Percentiles rank a stretch among this genome's conserved stretches.
These are phyloP conservation scores for Cuniculus paca DNA, from an alignment of 2,797 vertebrate genomes.

Conservation along the genomic window DNA sequence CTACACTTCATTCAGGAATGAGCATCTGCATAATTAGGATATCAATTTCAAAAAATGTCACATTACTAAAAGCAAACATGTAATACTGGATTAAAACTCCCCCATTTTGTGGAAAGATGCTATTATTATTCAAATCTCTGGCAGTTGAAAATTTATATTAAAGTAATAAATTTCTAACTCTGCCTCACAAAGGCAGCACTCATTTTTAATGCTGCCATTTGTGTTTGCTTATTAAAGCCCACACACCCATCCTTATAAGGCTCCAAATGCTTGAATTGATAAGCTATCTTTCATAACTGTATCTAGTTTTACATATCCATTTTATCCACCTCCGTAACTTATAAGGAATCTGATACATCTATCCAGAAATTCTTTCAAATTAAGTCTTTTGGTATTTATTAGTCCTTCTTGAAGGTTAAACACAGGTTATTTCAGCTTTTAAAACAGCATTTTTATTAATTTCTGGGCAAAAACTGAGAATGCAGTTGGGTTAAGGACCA, in stretches of 20 bases:
- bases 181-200: slow-evolving; percentile 54
- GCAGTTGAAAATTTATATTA: slow-evolving; percentile 59
- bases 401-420: background rate
- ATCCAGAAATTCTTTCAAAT: slow-evolving; percentile 41
- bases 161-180: slow-evolving; percentile 64
- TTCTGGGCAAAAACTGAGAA: background rate
- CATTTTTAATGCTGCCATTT: slow-evolving; percentile 26
- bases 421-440: background rate
- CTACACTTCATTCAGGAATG: slow-evolving; percentile 13
- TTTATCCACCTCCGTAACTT: background rate
- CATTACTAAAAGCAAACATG: slow-evolving; percentile 30
- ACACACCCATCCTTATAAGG: background rate
- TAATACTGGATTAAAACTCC: slow-evolving; percentile 6
- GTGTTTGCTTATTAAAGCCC: slow-evolving; percentile 20
- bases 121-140: slow-evolving; percentile 62
- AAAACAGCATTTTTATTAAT: slow-evolving; percentile 2
- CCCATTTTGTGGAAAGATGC: slow-evolving; percentile 18
- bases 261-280: background rate
- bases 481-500: background rate
- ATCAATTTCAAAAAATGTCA: slow-evolving; percentile 49
- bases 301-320: slow-evolving; percentile 10
- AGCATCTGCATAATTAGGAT: slow-evolving; percentile 50
- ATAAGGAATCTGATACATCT: slow-evolving; percentile 11
- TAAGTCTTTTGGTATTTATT: background rate
- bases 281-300: slow-evolving; percentile 27